Evolutionary conservation across 2,797 vertebrate genomes (phyloP), one percentile per base, ranked within the genome.

Genomic region (Microcaecilia unicolor): DNA sequence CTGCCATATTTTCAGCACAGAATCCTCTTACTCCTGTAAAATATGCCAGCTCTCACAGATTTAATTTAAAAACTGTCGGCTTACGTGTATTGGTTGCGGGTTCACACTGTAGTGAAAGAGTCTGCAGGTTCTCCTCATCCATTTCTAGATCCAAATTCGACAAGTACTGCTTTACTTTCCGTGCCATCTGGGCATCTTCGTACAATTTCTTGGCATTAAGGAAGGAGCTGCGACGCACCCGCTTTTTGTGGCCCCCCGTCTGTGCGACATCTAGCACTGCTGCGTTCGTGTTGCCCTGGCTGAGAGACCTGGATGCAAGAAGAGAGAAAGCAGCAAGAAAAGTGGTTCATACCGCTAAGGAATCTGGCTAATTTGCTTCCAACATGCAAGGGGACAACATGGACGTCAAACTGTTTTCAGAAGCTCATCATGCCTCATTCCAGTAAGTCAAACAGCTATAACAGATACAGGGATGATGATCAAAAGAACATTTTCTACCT

Each of bases 171-270:
- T 93, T 96, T 33, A 99, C 96, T 62, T 92, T 94, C 34, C 95
- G 81, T 48, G 96, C 91, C 96, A 99, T 99, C 70, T 97, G 96
- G 26, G 96, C 96, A 27, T 99, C 96, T 74, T 99, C 96, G 5
- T 99, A 99, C 18, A 99, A 79, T 72, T 99, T 98, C 78, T 99
- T 99, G 72, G 96, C 94, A 34, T 99, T 99, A 22, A 99, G 89
- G 67, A 99, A 98, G 57, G 96, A 99, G 72, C 94, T 97, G 35
- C 96, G 90, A 11, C 95, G 90, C 16, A 97, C 94, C 3, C 96
- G 78, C 78, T 99, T 99, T 76, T 98, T 99, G 65, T 99, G 96
- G 3, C 91, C 91, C 3, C 95, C 91, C 0, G 93, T 75, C 80
- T 96, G 95, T 3, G 85, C 92, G 9, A 97, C 93, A 45, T 98